Percentiles rank a stretch among this genome's conserved stretches.
Evolutionary conservation across 2,888 invertebrate species (phyloP).

Genomic region (Oxycera nigricornis): DNA sequence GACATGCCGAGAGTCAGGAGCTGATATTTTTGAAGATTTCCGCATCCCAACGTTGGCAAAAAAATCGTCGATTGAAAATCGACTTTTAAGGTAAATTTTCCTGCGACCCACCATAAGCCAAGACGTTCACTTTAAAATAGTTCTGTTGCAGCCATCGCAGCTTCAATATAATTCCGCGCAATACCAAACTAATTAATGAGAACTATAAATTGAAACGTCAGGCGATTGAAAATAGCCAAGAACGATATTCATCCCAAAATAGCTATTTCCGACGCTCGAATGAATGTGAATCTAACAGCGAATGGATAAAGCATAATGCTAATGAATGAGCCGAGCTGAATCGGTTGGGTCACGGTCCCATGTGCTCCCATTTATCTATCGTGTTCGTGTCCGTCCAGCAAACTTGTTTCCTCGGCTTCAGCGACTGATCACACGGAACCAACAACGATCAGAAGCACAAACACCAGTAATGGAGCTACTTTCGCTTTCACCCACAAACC

Average conservation of each 20-base stretch:
- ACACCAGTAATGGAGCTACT: neutral
- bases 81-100: no score
- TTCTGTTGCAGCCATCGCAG: neutral
- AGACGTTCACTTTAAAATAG: no score
- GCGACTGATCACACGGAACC: neutral
- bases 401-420: neutral
- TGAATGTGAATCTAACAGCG: neutral
- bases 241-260: slow-evolving; percentile 13
- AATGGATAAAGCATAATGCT: neutral
- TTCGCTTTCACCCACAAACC: slow-evolving; percentile 31
- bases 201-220: neutral
- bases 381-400: neutral
- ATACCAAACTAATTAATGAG: neutral
- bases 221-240: neutral
- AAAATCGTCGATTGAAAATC: no score
- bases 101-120: no score
- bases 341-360: slow-evolving; percentile 5
- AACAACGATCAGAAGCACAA: neutral
- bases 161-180: neutral
- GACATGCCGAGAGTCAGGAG: no score
- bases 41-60: no score
- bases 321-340: neutral
- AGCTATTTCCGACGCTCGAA: slow-evolving; percentile 25
- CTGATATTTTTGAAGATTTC: no score
- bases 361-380: neutral